A percentile compares a stretch with the other conserved stretches of the same genome.
These are phyloP conservation scores for Steinernema hermaphroditum DNA, from an alignment of 2,888 invertebrate genomes.

Conservation along the genomic window DNA sequence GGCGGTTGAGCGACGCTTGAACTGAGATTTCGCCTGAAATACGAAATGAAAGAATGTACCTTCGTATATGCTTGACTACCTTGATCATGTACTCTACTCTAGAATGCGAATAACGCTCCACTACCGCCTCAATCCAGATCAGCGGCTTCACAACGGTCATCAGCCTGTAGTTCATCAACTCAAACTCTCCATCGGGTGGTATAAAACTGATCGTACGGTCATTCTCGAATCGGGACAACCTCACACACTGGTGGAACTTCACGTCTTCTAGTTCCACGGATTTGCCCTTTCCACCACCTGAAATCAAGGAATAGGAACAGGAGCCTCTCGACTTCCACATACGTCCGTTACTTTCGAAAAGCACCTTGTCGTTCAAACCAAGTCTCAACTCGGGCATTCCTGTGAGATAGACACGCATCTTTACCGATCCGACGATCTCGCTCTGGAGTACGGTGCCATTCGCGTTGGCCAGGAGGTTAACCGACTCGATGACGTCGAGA, in stretches of 20 bases:
- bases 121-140: conserved; percentile 98
- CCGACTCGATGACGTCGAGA: conserved; percentile 96
- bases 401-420: conserved; percentile 95
- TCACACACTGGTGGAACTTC: conserved; percentile 96
- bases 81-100: conserved; percentile 98
- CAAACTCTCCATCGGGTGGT: conserved; percentile 98
- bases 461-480: conserved; percentile 90
- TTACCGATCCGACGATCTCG: conserved; percentile 96
- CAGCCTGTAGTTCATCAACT: conserved; percentile 93
- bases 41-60: not conserved
- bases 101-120: conserved; percentile 93
- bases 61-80: conserved; percentile 51
- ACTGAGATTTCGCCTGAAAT: conserved; percentile 85
- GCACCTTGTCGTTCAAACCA: conserved; percentile 91
- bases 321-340: conserved; percentile 47
- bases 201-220: conserved; percentile 90
- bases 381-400: conserved; percentile 97
- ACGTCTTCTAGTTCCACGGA: conserved; percentile 97
- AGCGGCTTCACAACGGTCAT: conserved; percentile 96
- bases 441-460: conserved; percentile 94
- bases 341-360: conserved; percentile 92
- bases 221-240: conserved; percentile 93
- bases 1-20: conserved; percentile 93
- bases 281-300: conserved; percentile 73
- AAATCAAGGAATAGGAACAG: no score